A percentile compares a stretch with the other conserved stretches of the same genome.
Evolutionary conservation across 2,797 vertebrate species (phyloP).

Genomic region (Tinamus major): DNA sequence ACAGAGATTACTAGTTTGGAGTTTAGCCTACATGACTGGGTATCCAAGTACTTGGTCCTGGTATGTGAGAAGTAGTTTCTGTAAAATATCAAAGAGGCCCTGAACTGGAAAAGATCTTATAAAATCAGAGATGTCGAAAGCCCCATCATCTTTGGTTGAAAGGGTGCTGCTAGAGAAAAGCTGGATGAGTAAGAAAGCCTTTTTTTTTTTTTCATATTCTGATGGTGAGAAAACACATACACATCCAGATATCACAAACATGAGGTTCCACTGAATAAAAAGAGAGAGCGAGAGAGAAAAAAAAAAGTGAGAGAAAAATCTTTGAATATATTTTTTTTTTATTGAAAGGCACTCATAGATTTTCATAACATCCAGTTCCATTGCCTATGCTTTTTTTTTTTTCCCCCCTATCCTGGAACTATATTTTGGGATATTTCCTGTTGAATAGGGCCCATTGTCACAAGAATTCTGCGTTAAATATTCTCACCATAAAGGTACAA

Average conservation of each 20-base stretch:
- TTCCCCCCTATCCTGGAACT: background rate
- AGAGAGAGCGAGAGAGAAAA: background rate
- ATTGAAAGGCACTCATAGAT: background rate
- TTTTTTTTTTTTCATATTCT: background rate
- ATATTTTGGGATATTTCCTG: background rate
- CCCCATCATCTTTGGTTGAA: background rate
- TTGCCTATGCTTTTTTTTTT: background rate
- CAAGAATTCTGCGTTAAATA: constrained; percentile 2
- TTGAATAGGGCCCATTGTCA: background rate
- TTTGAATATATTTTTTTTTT: background rate
- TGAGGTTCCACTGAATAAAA: background rate
- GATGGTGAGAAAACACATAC: background rate
- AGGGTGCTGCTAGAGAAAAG: background rate
- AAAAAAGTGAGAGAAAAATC: background rate
- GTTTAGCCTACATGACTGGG: background rate
- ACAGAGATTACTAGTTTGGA: background rate
- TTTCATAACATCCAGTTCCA: background rate
- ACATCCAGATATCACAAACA: background rate
- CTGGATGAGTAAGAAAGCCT: background rate
- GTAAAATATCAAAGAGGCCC: background rate
- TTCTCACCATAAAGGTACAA: constrained; percentile 3
- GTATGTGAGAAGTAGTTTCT: background rate
- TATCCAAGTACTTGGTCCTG: background rate
- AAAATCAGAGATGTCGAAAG: background rate
- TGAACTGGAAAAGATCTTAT: background rate